These are phyloP conservation scores for Natator depressus DNA, from an alignment of 2,113 vertebrate species.

Conservation along the genomic window DNA sequence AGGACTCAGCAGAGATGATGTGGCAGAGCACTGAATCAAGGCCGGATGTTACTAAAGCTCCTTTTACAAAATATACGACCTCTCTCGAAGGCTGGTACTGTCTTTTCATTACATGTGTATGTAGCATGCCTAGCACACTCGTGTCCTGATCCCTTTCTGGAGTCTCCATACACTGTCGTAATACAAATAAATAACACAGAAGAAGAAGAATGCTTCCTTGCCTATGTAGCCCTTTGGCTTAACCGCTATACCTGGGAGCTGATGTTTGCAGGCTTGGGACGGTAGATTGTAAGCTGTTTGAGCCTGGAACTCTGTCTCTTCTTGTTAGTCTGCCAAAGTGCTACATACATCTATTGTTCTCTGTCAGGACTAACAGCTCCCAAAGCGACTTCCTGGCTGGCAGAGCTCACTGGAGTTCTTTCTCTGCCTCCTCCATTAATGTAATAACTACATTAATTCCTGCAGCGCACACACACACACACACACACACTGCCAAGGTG, in stretches of 20 bases:
- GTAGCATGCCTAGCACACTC: neutral
- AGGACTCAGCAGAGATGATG: neutral
- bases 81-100: neutral
- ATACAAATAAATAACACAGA: neutral
- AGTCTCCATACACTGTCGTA: neutral
- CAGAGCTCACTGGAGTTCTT: neutral
- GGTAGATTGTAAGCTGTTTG: neutral
- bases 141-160: neutral
- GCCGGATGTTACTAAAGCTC: neutral
- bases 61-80: neutral
- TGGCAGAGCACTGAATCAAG: neutral
- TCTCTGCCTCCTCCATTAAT: neutral
- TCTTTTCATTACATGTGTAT: neutral
- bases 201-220: neutral
- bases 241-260: neutral
- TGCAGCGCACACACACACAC: rapidly evolving
- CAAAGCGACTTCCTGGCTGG: neutral
- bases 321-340: neutral
- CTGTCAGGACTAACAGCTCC: neutral
- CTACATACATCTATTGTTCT: neutral
- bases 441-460: rapidly evolving
- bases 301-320: neutral
- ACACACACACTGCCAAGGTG: rapidly evolving
- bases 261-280: neutral
- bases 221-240: neutral